Percentiles rank a stretch among this genome's conserved stretches.
phyloP scores from a whole-genome alignment of 2,888 invertebrate species.

The Lysandra coridon region DNA sequence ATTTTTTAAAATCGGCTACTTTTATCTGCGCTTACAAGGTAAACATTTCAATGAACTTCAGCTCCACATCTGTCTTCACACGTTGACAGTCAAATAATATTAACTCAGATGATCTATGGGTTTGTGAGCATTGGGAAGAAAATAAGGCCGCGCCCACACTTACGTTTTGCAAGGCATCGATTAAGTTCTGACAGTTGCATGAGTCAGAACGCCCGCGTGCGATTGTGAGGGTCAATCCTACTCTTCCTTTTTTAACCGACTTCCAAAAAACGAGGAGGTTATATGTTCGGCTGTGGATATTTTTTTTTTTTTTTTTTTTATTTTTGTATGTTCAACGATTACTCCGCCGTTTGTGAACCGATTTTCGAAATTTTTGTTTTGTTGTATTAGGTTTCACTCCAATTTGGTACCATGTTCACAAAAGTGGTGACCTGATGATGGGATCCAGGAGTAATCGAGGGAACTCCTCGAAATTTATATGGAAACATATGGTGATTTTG shows the following conservation, averaged over 20 bases:
- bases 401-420: too few relatives aligned
- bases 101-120: conserved; percentile 18
- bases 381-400: too few relatives aligned
- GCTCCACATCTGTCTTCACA: conserved; percentile 6
- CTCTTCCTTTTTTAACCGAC: conserved; percentile 14
- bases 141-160: conserved; percentile 55
- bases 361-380: too few relatives aligned
- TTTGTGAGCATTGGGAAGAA: conserved; percentile 42
- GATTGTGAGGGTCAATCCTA: conserved; percentile 15
- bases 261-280: too few relatives aligned
- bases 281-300: too few relatives aligned
- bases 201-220: conserved; percentile 46
- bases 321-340: too few relatives aligned
- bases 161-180: conserved; percentile 64
- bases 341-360: too few relatives aligned
- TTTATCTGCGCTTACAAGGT: not conserved
- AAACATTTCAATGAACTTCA: not conserved
- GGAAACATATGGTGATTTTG: too few relatives aligned
- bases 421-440: too few relatives aligned
- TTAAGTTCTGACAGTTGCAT: conserved; percentile 63
- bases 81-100: not conserved
- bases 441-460: too few relatives aligned
- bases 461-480: too few relatives aligned
- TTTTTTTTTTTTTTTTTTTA: too few relatives aligned
- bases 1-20: not conserved